Conservation (phyloP, 2,797 vertebrate species). For the Ctenochaetus hawaiiensis region DNA sequence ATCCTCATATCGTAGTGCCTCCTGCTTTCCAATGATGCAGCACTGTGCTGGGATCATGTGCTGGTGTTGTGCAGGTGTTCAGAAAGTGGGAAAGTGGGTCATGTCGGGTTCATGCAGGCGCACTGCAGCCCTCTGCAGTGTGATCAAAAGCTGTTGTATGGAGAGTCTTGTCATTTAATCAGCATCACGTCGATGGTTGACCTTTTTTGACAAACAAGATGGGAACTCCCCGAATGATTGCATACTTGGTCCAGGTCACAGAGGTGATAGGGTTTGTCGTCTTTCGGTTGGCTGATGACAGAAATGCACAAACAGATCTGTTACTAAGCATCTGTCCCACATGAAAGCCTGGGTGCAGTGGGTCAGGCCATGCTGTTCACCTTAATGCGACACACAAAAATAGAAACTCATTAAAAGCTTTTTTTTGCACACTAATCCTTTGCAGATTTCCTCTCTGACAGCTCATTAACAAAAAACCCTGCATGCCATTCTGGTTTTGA, state of each 20-base stretch:
- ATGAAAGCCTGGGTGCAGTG: conserved; percentile 34
- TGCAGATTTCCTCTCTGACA: conserved; percentile 54
- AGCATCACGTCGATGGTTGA: neutral
- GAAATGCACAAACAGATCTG: conserved; percentile 33
- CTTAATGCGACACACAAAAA: conserved; percentile 59
- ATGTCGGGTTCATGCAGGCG: conserved; percentile 30
- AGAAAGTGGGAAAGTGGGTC: conserved; percentile 67
- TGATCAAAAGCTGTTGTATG: neutral
- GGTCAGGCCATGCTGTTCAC: conserved; percentile 47
- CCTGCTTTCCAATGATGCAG: conserved; percentile 40
- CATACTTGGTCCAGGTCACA: neutral
- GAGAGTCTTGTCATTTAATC: neutral
- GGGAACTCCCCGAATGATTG: neutral
- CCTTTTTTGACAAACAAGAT: conserved; percentile 1
- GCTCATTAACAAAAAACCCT: conserved; percentile 55
- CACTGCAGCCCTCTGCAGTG: conserved; percentile 25
- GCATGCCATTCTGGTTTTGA: conserved; percentile 30
- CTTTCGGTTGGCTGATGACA: conserved; percentile 5
- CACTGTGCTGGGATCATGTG: conserved; percentile 12
- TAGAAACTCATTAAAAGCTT: conserved; percentile 70
- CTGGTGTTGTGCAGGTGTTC: conserved; percentile 64
- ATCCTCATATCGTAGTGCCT: conserved; percentile 2
- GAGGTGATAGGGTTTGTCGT: conserved; percentile 27
- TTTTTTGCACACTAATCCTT: conserved; percentile 55
- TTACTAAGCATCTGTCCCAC: conserved; percentile 49